Evolutionary conservation across 1,140 invertebrate genomes (phyloP).

Genomic region (Eciton burchellii): DNA sequence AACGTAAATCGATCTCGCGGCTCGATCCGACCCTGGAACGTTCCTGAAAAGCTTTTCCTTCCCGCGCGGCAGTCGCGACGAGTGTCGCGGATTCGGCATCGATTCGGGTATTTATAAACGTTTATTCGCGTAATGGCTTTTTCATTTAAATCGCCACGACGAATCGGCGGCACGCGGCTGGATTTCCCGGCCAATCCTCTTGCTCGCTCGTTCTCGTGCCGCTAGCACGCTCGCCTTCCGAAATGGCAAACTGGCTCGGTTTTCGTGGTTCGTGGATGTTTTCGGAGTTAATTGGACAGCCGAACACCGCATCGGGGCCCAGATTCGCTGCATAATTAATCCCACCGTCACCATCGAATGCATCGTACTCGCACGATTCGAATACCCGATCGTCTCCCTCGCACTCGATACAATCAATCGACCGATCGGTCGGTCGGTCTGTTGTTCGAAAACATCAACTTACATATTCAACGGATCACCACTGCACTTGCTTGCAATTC

Average conservation of each 20-base stretch:
- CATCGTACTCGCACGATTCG: constrained; percentile 66
- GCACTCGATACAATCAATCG: constrained; percentile 46
- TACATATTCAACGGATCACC: constrained; percentile 36
- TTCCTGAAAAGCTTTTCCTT: background rate
- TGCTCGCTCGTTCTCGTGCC: background rate
- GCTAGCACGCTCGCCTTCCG: constrained; percentile 6
- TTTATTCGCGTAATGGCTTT: constrained; percentile 52
- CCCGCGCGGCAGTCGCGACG: constrained; percentile 1
- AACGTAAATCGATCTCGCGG: constrained; percentile 25
- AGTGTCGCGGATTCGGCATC: constrained; percentile 27
- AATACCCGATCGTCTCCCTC: constrained; percentile 52
- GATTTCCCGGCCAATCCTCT: background rate
- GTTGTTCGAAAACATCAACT: constrained; percentile 48
- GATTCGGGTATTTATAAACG: constrained; percentile 43
- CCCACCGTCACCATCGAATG: constrained; percentile 71
- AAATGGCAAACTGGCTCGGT: constrained; percentile 55
- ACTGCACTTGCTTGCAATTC: constrained; percentile 51
- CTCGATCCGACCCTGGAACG: background rate
- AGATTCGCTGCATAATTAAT: constrained; percentile 82
- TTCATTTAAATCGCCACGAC: constrained; percentile 52
- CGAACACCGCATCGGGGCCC: constrained; percentile 61
- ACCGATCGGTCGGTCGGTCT: constrained; percentile 29
- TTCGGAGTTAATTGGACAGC: constrained; percentile 79
- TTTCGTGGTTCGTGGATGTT: constrained; percentile 76
- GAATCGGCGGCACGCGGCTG: background rate